phyloP scores from a whole-genome alignment of 2,113 vertebrate genomes.

The Prinia subflava region DNA sequence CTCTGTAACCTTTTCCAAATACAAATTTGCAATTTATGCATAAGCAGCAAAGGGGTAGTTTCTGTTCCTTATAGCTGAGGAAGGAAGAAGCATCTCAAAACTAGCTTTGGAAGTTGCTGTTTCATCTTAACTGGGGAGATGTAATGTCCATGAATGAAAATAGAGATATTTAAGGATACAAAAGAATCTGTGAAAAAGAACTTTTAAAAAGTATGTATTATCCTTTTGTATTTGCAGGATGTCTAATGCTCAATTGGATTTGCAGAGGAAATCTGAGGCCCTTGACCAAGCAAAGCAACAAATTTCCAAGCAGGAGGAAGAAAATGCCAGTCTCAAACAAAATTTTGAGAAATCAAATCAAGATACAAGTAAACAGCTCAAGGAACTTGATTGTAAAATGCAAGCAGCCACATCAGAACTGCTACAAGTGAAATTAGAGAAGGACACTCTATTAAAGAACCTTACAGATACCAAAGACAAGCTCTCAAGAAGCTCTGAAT shows the following conservation, averaged over 20 bases:
- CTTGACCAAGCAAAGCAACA: conserved; percentile 77
- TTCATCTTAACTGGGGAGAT: not conserved
- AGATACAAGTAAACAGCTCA: conserved; percentile 73
- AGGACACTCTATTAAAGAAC: conserved; percentile 79
- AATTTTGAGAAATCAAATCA: conserved; percentile 79
- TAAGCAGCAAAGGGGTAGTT: not conserved
- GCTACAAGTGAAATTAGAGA: conserved; percentile 79
- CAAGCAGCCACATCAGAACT: conserved; percentile 73
- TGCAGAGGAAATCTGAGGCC: conserved; percentile 82
- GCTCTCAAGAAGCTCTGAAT: conserved; percentile 76
- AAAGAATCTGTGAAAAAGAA: not conserved
- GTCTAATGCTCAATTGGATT: conserved; percentile 76
- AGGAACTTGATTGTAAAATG: conserved; percentile 77
- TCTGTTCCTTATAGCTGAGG: not conserved
- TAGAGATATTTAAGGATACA: not conserved
- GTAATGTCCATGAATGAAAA: not conserved
- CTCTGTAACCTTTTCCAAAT: not conserved
- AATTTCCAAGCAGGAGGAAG: conserved; percentile 76
- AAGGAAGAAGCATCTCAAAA: not conserved
- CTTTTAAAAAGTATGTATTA: not conserved
- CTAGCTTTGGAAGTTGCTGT: not conserved
- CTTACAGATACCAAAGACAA: conserved; percentile 78
- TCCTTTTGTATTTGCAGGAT: conserved; percentile 66
- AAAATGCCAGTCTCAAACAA: conserved; percentile 74
- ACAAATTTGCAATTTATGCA: not conserved